phyloP scores from a whole-genome alignment of 2,113 vertebrate genomes.

The Microcebus lehilahytsara region DNA sequence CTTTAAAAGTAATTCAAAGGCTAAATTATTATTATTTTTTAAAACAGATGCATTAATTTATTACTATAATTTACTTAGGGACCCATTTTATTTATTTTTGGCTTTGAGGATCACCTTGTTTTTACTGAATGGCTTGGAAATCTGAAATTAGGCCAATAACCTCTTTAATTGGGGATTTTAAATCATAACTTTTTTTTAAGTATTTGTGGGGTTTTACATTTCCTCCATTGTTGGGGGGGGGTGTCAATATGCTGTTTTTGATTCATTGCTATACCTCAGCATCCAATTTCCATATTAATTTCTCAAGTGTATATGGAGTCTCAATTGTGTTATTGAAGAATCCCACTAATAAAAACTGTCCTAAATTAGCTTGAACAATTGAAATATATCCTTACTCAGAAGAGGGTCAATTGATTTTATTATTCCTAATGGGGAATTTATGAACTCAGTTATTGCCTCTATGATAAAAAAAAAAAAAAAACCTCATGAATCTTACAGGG shows the following conservation, averaged over 20 bases:
- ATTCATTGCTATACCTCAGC: neutral
- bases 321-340: neutral
- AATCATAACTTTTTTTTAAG: neutral
- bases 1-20: neutral
- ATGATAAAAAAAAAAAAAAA: neutral
- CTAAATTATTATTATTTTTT: neutral
- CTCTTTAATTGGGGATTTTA: neutral
- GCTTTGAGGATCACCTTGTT: neutral
- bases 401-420: neutral
- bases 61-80: neutral
- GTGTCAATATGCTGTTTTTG: neutral
- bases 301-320: neutral
- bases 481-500: neutral
- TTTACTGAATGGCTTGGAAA: neutral
- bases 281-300: neutral
- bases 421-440: neutral
- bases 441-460: neutral
- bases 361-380: neutral
- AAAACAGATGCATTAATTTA: neutral
- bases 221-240: neutral
- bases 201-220: neutral
- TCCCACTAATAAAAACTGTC: neutral
- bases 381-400: neutral
- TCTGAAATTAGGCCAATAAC: neutral
- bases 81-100: neutral